These are phyloP conservation scores for Petrolisthes cinctipes DNA, from an alignment of 2,888 invertebrate genomes.

Conservation along the genomic window DNA sequence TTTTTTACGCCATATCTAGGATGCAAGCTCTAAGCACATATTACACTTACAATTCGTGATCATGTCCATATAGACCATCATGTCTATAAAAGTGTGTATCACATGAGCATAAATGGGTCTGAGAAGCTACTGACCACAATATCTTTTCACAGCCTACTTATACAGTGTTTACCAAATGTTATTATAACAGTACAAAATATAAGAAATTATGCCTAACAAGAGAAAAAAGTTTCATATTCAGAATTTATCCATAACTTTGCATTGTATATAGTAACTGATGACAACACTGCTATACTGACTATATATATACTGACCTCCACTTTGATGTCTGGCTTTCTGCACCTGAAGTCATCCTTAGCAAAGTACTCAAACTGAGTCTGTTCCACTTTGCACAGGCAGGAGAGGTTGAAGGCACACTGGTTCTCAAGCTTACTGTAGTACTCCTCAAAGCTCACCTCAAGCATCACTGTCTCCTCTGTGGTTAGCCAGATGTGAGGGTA, in stretches of 20 bases:
- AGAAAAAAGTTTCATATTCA: no score
- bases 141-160: no score
- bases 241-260: no score
- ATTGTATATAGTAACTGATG: no score
- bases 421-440: constrained; percentile 82
- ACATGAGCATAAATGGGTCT: neutral
- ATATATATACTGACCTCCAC: constrained; percentile 73
- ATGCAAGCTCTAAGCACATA: no score
- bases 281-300: no score
- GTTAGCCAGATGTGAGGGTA: neutral
- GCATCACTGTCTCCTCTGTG: constrained; percentile 76
- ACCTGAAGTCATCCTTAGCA: constrained; percentile 89
- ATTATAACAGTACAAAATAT: no score
- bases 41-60: no score
- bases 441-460: constrained; percentile 83
- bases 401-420: constrained; percentile 86
- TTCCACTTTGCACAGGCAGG: constrained; percentile 83
- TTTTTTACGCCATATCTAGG: no score
- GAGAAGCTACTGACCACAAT: no score
- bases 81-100: neutral
- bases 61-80: neutral
- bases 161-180: no score
- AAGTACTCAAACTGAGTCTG: constrained; percentile 88
- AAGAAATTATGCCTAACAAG: no score
- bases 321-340: constrained; percentile 89